Conservation (phyloP, 64 coral and sea anemone genomes). For the Montipora efflorescens region DNA sequence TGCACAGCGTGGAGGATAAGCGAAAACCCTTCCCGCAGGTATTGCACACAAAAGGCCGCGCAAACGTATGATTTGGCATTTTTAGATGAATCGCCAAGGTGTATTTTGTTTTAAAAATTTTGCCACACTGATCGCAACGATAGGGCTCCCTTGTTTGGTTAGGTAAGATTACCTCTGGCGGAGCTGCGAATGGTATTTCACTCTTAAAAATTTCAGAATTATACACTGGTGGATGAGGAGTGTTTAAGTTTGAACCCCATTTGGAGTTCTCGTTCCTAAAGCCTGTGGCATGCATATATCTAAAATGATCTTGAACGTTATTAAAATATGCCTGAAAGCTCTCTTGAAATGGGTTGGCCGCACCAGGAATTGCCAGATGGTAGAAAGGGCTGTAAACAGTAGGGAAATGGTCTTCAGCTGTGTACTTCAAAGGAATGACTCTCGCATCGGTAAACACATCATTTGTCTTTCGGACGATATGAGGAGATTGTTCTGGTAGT, state of each 20-base stretch:
- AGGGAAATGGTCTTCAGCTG: not conserved
- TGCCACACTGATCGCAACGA: constrained; percentile 67
- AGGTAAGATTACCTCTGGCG: not conserved
- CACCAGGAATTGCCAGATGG: not conserved
- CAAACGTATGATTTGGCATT: constrained; percentile 68
- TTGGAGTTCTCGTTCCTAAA: not conserved
- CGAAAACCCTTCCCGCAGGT: constrained; percentile 73
- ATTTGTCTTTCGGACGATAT: not conserved
- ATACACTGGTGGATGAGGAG: not conserved
- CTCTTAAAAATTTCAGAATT: constrained; percentile 8
- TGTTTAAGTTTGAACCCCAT: not conserved
- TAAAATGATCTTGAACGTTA: not conserved
- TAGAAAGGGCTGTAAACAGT: constrained; percentile 19
- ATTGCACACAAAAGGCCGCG: constrained; percentile 66
- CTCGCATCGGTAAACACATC: not conserved
- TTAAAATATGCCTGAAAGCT: not conserved
- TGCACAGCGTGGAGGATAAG: constrained; percentile 64
- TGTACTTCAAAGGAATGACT: not conserved
- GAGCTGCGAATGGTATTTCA: not conserved
- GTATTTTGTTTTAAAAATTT: constrained; percentile 80
- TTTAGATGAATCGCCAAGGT: constrained; percentile 72
- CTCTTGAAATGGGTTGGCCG: not conserved
- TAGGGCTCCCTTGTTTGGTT: constrained; percentile 41
- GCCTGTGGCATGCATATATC: not conserved
- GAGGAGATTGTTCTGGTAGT: not conserved